phyloP scores from a whole-genome alignment of 2,797 vertebrate genomes.

The Sternarchorhynchus goeldii region DNA sequence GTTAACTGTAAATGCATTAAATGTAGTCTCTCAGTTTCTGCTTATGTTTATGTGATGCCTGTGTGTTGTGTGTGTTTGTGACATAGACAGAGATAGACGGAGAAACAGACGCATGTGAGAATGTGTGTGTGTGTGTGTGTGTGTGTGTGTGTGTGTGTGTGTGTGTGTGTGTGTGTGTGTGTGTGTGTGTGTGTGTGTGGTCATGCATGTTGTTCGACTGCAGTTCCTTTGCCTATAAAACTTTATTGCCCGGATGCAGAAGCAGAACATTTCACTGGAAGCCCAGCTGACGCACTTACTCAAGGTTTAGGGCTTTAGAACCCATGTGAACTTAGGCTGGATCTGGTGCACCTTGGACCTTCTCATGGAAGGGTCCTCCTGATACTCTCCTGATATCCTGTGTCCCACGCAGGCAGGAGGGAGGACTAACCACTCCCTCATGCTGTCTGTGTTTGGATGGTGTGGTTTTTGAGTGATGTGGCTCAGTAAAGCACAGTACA shows the following conservation, averaged over 20 bases:
- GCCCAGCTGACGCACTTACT: neutral
- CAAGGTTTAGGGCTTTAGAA: neutral
- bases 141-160: too few relatives aligned
- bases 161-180: too few relatives aligned
- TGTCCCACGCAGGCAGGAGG: slow-evolving; percentile 49
- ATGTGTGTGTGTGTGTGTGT: too few relatives aligned
- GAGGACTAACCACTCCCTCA: slow-evolving; percentile 31
- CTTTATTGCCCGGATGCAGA: slow-evolving; percentile 3
- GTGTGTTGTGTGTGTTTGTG: too few relatives aligned
- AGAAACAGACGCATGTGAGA: too few relatives aligned
- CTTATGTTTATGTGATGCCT: too few relatives aligned
- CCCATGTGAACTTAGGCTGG: slow-evolving; percentile 19
- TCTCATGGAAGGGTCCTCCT: slow-evolving; percentile 46
- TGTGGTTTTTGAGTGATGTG: neutral
- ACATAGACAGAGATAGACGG: too few relatives aligned
- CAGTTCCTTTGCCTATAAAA: neutral
- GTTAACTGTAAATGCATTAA: too few relatives aligned
- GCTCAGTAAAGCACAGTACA: slow-evolving; percentile 9
- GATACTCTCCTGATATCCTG: slow-evolving; percentile 19
- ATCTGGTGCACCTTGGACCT: slow-evolving; percentile 56
- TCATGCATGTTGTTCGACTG: slow-evolving; percentile 7
- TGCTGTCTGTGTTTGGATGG: neutral
- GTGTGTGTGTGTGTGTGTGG: slow-evolving; percentile 9
- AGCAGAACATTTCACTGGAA: neutral
- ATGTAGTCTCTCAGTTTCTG: too few relatives aligned